Percentiles rank a stretch among this genome's conserved stretches.
Conservation (phyloP, 92 coral and sea anemone genomes). For the Parazoanthus atlanticus region DNA sequence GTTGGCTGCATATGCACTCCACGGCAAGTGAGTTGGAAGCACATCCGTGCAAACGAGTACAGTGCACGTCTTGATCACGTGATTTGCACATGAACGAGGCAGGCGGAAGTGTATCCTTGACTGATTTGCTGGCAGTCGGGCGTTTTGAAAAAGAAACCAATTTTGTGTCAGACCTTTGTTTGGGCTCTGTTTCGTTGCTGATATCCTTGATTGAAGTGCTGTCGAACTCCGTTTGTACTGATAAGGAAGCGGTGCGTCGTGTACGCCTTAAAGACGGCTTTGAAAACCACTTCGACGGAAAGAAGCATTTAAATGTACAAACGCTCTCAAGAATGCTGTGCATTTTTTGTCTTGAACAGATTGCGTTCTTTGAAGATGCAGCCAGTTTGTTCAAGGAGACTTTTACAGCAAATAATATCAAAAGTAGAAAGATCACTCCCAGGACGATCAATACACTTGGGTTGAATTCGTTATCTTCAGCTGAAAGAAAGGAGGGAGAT, state of each 20-base stretch:
- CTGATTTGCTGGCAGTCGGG: not conserved
- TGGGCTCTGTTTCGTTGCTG: not conserved
- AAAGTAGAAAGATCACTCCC: not conserved
- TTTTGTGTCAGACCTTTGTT: not conserved
- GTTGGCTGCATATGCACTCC: not conserved
- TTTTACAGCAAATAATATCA: not conserved
- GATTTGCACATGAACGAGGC: not conserved
- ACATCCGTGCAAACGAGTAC: not conserved
- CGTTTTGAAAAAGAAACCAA: constrained; percentile 1
- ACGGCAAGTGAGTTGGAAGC: not conserved
- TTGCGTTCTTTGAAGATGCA: not conserved
- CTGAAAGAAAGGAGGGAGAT: not conserved
- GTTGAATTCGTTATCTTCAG: not conserved
- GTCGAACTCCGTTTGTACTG: not conserved
- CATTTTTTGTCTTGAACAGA: constrained; percentile 4
- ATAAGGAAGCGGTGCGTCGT: not conserved
- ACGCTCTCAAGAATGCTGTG: not conserved
- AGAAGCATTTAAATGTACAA: not conserved
- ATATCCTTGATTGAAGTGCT: not conserved
- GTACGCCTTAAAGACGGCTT: constrained; percentile 20
- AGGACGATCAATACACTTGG: not conserved
- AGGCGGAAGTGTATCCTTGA: not conserved
- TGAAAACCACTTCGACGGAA: not conserved
- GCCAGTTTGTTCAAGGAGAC: not conserved
- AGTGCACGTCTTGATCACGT: constrained; percentile 13